Conservation (phyloP, 2,888 invertebrate genomes). For the Acanthococcus lagerstroemiae region DNA sequence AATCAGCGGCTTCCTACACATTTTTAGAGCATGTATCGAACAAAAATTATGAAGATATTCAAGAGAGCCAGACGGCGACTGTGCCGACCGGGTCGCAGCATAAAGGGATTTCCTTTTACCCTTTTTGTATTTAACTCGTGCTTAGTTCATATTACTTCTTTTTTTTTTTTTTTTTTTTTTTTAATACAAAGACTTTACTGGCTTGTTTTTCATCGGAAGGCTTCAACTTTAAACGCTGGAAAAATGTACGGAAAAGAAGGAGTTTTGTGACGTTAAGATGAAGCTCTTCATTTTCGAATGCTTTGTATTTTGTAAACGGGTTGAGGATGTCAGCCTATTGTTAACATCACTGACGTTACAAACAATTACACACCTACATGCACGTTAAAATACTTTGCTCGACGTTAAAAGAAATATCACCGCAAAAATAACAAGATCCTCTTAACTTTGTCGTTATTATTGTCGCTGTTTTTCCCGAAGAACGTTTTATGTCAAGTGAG, state of each 20-base stretch:
- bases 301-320: slow-evolving; percentile 20
- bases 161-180: too few species aligned
- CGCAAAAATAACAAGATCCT: not conserved
- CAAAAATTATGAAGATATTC: too few species aligned
- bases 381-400: slow-evolving; percentile 20
- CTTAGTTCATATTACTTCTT: slow-evolving; percentile 22
- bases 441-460: not conserved
- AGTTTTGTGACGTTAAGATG: slow-evolving; percentile 19
- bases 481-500: too few species aligned
- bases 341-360: slow-evolving; percentile 23
- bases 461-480: not conserved
- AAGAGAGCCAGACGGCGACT: too few species aligned
- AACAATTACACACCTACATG: slow-evolving; percentile 23
- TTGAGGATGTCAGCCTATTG: slow-evolving; percentile 22
- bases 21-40: too few species aligned
- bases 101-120: too few species aligned
- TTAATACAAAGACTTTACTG: slow-evolving; percentile 18
- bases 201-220: slow-evolving; percentile 17
- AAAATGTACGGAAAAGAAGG: not conserved
- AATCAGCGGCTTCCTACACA: too few species aligned
- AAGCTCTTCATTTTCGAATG: slow-evolving; percentile 17
- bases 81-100: too few species aligned
- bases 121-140: slow-evolving; percentile 16
- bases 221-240: slow-evolving; percentile 1
- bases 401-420: slow-evolving; percentile 8